Base-by-base conservation (phyloP, 2,888 invertebrate genomes). In the Dynastes hyllus region DNA sequence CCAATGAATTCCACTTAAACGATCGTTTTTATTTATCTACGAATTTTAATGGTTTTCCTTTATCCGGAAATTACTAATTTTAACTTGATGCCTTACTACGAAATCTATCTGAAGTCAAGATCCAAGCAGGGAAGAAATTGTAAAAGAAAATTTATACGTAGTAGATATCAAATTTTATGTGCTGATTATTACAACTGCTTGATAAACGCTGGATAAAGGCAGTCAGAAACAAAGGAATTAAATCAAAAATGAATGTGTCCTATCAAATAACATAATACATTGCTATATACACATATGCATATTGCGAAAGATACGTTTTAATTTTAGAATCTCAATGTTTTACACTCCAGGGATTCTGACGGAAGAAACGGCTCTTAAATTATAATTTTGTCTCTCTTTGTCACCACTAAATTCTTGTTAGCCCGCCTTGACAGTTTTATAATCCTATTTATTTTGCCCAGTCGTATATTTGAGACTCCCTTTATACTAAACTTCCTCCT, bases 401-500 rank as follows among this genome's bases (percentile, higher is more conserved):
- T 58, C 58, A 73, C 55, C 58, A 37, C 16, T 58, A 58, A 58
- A 58, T 58, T 73, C 58, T 73, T 73, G 73, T 73, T 73, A 73
- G 73, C 37, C 73, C 58, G 11, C 29, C 53, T 29, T 70, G 73
- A 73, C 73, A 73, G 73, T 58, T 73, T 73, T 73, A 73, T 73
- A 73, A 73, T 73, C 58, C 73, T 58, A 73, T 73, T 73, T 73
- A 73, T 73, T 73, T 40, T 73, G 73, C 37, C 40, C 29, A 58
- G 58, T 40, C 37, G 58, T 73, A 58, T 73, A 58, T 37, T 73
- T 67, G 13, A 45, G 45, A 6, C 45, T 8, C 50, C 27, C 67
- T 11, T 67, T 50, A 22, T 45, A 32, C 16, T 40, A 67, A 67
- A 67, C 22, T 22, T 71, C 73, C 58, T 40, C 37, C 40, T 58